These are phyloP conservation scores for Prietella phreatophila DNA, from an alignment of 2,113 vertebrate species.

Conservation along the genomic window DNA sequence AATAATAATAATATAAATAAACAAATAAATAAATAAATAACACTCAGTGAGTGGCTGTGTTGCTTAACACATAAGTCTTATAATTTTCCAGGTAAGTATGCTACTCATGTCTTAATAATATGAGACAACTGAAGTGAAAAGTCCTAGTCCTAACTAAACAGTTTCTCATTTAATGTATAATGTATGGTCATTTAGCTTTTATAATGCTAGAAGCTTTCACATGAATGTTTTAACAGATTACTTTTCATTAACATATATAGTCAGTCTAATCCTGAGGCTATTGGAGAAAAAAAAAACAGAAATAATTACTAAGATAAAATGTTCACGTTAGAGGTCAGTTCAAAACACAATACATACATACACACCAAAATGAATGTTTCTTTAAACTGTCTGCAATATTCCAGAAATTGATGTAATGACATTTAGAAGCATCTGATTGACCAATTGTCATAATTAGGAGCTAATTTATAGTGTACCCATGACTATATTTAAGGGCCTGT, in stretches of 20 bases:
- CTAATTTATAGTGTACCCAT: background rate
- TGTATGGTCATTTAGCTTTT: background rate
- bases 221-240: background rate
- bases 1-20: too few relatives aligned
- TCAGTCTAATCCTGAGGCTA: background rate
- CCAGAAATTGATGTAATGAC: background rate
- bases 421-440: background rate
- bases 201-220: background rate
- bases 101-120: background rate
- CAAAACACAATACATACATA: background rate
- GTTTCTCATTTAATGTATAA: background rate
- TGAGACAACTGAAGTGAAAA: constrained; percentile 13
- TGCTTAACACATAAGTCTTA: constrained; percentile 24
- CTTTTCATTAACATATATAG: background rate
- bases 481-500: too few relatives aligned
- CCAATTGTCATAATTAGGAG: background rate
- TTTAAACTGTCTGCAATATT: background rate
- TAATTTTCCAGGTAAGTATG: constrained; percentile 14
- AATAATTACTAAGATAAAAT: background rate
- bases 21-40: background rate
- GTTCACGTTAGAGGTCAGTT: background rate
- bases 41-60: background rate
- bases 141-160: background rate
- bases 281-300: background rate
- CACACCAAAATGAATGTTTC: background rate